Base-by-base conservation (phyloP, 2,113 vertebrate species). In the Salvelinus sp. region DNA sequence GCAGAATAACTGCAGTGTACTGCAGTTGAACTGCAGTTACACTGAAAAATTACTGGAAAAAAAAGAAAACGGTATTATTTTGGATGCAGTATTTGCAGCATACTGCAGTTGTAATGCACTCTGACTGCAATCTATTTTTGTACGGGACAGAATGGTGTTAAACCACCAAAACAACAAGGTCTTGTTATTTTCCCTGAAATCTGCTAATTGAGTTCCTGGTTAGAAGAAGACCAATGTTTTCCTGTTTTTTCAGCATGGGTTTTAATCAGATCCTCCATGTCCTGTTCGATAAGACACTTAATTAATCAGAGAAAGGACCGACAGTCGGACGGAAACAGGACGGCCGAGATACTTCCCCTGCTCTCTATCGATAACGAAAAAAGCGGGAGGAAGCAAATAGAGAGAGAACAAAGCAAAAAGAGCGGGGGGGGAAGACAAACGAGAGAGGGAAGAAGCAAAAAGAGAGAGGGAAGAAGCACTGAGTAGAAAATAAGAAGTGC, bases 221-320 rank as follows among this genome's bases (percentile, higher is more conserved):
- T 85, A 75, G 72, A 80, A 50, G 65, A 79, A 78, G 65, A 70
- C 66, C 60, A 38, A 54, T 47, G 57, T 86, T 83, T 54, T 58
- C 30, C 63, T 64, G 68, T 74, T 76, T 82, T 77, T 50, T 69
- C 75, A 58, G 79, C 60, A 76, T 20, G 70, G 57, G 87, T 83
- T 89, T 88, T 88, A 88, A 90, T 90, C 88, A 85, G 86, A 89
- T 92, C 88, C 84, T 88, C 88, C 82, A 73, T 82, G 89, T 88
- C 86, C 87, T 87, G 87, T 88, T 86, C 80, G 85, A 91, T 88
- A 90, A 88, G 85, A 82, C 69, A 69, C 85, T 86, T 90, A 89
- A 92, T 91, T 89, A 92, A 88, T 91, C 87, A 84, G 81, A 70
- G 79, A 83, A 83, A 85, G 75, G 79, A 73, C 57, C 81, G 86